phyloP scores from a whole-genome alignment of 2,113 vertebrate species.

The Bujurquina vittata region DNA sequence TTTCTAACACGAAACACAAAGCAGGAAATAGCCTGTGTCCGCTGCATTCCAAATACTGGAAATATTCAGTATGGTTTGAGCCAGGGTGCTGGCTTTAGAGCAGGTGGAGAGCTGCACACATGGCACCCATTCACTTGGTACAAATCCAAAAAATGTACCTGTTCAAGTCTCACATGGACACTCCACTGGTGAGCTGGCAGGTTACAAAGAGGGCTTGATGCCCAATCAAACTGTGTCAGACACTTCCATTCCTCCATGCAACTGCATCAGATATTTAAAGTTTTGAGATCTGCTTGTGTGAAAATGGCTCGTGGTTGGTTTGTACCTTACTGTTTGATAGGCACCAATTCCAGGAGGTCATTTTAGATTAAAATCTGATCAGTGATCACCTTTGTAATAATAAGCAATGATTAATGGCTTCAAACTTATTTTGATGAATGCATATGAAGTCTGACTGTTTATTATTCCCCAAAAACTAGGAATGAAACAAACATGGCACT shows the following conservation, averaged over 20 bases:
- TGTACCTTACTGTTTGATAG: neutral
- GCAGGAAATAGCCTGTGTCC: neutral
- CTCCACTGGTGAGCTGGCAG: neutral
- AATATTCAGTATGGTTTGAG: neutral
- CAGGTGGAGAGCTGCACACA: neutral
- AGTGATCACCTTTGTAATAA: neutral
- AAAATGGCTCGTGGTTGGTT: neutral
- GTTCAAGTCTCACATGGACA: neutral
- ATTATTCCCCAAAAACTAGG: neutral
- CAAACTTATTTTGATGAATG: neutral
- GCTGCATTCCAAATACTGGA: neutral
- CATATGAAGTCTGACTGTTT: neutral
- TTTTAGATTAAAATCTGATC: neutral
- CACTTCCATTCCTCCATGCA: neutral
- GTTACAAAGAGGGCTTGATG: neutral
- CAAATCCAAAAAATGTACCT: neutral
- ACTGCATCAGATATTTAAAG: neutral
- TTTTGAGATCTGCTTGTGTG: neutral
- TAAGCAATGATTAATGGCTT: neutral
- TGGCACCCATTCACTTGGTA: neutral
- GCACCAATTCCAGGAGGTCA: neutral
- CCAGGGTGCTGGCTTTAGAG: neutral
- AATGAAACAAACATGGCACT: neutral
- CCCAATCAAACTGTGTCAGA: neutral
- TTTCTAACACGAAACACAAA: neutral